These are phyloP conservation scores for Scrobipalpa atriplicella DNA, from an alignment of 2,888 invertebrate genomes.

Conservation along the genomic window DNA sequence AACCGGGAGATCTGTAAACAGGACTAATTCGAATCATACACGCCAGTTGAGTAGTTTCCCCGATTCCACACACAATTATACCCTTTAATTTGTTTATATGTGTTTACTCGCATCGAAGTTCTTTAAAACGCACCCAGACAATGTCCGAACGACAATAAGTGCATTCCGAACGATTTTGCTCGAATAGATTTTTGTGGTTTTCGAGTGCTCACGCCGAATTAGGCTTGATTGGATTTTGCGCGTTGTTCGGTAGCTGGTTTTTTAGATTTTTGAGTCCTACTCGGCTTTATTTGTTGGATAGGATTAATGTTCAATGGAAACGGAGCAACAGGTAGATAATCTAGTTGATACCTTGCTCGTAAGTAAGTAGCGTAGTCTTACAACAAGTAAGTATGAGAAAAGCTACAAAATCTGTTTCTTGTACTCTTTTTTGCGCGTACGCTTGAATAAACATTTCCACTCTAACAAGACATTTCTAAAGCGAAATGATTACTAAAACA, in stretches of 20 bases:
- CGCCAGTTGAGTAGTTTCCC: constrained; percentile 72
- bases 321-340: constrained; percentile 21
- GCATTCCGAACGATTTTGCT: constrained; percentile 48
- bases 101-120: constrained; percentile 59
- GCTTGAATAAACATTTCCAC: not conserved
- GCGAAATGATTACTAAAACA: constrained; percentile 13
- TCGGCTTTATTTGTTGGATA: not conserved
- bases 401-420: too few species aligned
- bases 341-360: not conserved
- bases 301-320: not conserved
- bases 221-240: constrained; percentile 30
- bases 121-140: constrained; percentile 66
- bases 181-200: constrained; percentile 58
- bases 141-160: constrained; percentile 62
- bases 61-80: constrained; percentile 74
- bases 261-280: constrained; percentile 3
- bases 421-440: not conserved
- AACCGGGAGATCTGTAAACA: constrained; percentile 69
- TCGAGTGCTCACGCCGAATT: constrained; percentile 55
- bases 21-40: constrained; percentile 79
- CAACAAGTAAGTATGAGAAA: not conserved
- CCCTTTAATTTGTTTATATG: constrained; percentile 70
- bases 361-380: constrained; percentile 7
- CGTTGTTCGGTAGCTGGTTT: constrained; percentile 19
- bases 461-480: constrained; percentile 7